phyloP scores from a whole-genome alignment of 2,113 vertebrate genomes.

The Ginglymostoma cirratum region DNA sequence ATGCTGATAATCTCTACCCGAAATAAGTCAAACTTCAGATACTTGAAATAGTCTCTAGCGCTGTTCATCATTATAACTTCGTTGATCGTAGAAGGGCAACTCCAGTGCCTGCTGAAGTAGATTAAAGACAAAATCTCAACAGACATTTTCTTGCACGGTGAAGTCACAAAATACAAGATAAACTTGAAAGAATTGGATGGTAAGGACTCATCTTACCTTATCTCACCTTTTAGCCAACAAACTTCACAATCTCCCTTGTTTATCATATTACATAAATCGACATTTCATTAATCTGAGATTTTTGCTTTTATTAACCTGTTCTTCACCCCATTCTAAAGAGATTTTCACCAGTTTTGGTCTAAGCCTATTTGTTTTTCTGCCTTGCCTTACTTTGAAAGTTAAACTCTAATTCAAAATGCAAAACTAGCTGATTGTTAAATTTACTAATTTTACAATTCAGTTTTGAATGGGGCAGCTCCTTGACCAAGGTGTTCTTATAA shows the following conservation, averaged over 20 bases:
- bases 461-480: neutral
- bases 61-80: neutral
- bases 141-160: neutral
- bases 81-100: neutral
- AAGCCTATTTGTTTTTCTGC: neutral
- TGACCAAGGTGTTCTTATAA: neutral
- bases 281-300: neutral
- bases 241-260: neutral
- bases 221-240: neutral
- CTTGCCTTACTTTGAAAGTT: neutral
- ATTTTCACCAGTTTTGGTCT: neutral
- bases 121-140: neutral
- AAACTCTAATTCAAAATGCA: neutral
- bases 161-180: neutral
- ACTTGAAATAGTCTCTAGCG: neutral
- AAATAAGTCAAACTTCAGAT: neutral
- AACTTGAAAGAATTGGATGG: neutral
- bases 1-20: neutral
- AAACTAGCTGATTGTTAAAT: neutral
- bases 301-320: neutral
- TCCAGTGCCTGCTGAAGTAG: neutral
- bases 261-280: neutral
- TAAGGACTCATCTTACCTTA: neutral
- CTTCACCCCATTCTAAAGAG: too few relatives aligned
- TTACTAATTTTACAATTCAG: too few relatives aligned